These are phyloP conservation scores for Benthosema pterotum DNA, from an alignment of 2,797 vertebrate genomes.

Conservation along the genomic window DNA sequence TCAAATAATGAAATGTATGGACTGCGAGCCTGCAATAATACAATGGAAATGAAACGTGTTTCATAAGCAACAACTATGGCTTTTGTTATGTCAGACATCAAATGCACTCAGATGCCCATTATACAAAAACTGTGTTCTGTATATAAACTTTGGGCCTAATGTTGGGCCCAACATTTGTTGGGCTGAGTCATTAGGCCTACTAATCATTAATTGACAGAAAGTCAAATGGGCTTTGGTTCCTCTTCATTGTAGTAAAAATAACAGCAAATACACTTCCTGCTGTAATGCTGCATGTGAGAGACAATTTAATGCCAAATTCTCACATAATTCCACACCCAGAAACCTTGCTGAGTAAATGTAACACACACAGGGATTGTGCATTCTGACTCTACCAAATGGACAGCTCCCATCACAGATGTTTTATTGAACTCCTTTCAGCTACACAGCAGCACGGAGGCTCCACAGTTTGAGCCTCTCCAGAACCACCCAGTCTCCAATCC, in stretches of 20 bases:
- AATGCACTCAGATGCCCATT: constrained; percentile 30
- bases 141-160: constrained; percentile 5
- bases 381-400: constrained; percentile 36
- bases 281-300: no score
- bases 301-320: no score
- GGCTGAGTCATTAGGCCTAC: not conserved
- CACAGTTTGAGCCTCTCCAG: constrained; percentile 9
- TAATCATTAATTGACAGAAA: no score
- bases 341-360: no score
- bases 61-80: constrained; percentile 53
- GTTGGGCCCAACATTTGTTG: constrained; percentile 7
- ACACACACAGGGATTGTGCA: not conserved
- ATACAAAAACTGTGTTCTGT: not conserved
- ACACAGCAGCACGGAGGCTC: constrained; percentile 45
- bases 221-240: no score
- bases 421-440: constrained; percentile 54
- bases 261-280: no score
- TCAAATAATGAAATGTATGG: constrained; percentile 54
- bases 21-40: constrained; percentile 45
- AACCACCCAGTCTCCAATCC: constrained; percentile 38
- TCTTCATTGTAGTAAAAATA: no score
- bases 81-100: constrained; percentile 47
- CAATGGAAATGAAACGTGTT: constrained; percentile 61
- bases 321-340: no score
- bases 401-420: constrained; percentile 53